Evolutionary conservation across 2,797 vertebrate species (phyloP), one percentile per base, ranked within the genome.

Genomic region (Bradypodion ventrale): DNA sequence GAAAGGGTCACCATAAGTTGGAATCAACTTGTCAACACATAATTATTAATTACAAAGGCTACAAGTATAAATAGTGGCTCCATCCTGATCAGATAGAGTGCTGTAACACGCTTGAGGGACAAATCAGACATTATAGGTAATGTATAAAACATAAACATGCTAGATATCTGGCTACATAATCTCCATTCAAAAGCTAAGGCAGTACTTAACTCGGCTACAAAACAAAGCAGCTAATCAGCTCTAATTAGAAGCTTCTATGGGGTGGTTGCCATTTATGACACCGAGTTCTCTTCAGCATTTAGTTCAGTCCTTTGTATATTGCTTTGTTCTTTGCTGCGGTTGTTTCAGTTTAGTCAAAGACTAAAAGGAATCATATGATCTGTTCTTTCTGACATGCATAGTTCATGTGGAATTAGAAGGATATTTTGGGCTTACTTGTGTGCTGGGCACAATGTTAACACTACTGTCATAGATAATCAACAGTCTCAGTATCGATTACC

Each of bases 381-480:
- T 27, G 19, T 63, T n/a, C 35, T 84, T 74, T 69, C 29, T 78
- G 76, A 49, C 27, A 44, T 42, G 73, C 35, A 79, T 75, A 81
- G 75, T 44, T 56, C 25, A 32, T 23, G 74, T 65, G 75, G 25
- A 72, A 46, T 37, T 65, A 77, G 92, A 78, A 83, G 70, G 79
- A 89, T 78, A 75, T 82, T 74, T 83, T 88, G 85, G 52, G n/a
- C 21, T 46, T n/a, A 37, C 80, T 42, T 7, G 46, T 46, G 27
- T 79, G 42, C 5, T 1, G 0, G 87, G 88, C 65, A 46, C 2
- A 49, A 29, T 75, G 69, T 83, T 86, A 59, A 86, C 83, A 62
- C 66, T 79, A 40, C 76, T 87, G 3, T 76, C 78, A 52, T 85
- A 93, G 88, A 82, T 89, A 78, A 88, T 49, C 78, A 78, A 40